Base-by-base conservation (phyloP, 2,888 invertebrate species). In the Gisinianus flammeolus region DNA sequence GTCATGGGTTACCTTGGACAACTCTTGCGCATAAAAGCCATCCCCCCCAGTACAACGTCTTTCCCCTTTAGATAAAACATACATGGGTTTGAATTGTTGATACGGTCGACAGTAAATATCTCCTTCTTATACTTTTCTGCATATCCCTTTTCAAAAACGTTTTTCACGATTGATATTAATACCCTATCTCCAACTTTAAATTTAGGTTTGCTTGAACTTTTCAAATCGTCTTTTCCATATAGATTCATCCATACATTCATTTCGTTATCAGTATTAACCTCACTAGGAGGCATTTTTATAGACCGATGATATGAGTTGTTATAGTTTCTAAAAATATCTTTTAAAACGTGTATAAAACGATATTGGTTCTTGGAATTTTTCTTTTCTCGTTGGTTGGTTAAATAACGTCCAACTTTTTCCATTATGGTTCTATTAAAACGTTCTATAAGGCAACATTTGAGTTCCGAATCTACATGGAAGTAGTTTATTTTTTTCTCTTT, bases 101-200 rank as follows among this genome's bases (percentile, higher is more conserved):
- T 58, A 22, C 6, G 1, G 22, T 12, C 19, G 8, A 58, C 6
- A 6, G 58, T 24, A n/a, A 58, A 58, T 58, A 58, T 24, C 6
- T 58, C 58, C 2, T n/a, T n/a, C 19, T 58, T 19, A 24, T 24
- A 58, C 6, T n/a, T 2, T n/a, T 24, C 24, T 6, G 58, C 1
- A 58, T 58, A 58, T 3, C 58, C 58, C 24, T 58, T 58, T 58
- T 58, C 58, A 58, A 58, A 58, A n/a, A n/a, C n/a, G 58, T 58
- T 58, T n/a, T 58, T 58, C 58, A 58, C 22, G 8, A n/a, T 58
- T 12, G 31, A 26, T 22, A 80, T 79, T 52, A 76, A 16, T 22
- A 80, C 80, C 4, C 26, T 33, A 35, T 76, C 77, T 10, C 80
- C 80, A 22, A 78, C 12, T 4, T 71, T n/a, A 28, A 78, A 76